Conservation (phyloP, 2,113 vertebrate genomes). For the Lagopus leucura region DNA sequence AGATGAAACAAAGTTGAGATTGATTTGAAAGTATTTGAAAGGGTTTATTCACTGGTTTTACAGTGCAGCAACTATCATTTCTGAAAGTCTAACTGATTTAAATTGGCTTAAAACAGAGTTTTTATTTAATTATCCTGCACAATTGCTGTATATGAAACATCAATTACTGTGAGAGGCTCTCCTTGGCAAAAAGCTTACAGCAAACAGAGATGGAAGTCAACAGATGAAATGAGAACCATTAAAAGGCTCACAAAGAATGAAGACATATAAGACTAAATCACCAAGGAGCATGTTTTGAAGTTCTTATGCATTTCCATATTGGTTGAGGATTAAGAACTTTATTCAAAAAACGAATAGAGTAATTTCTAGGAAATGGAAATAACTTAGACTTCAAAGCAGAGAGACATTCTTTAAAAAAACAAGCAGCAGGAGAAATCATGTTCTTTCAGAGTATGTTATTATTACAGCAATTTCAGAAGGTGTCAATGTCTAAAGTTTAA, state of each 20-base stretch:
- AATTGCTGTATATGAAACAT: slow-evolving; percentile 24
- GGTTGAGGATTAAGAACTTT: neutral
- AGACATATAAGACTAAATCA: neutral
- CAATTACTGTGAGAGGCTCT: slow-evolving; percentile 26
- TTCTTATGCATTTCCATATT: neutral
- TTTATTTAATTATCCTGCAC: slow-evolving; percentile 51
- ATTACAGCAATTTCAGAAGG: neutral
- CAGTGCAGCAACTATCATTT: slow-evolving; percentile 11
- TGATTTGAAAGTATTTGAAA: slow-evolving; percentile 44
- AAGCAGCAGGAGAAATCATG: neutral
- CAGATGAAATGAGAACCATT: neutral
- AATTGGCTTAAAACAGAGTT: slow-evolving; percentile 47
- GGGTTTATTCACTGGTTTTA: neutral
- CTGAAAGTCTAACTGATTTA: slow-evolving; percentile 31
- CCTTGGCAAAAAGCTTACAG: slow-evolving; percentile 4
- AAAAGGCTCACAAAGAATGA: neutral
- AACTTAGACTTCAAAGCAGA: slow-evolving; percentile 1
- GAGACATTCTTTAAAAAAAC: neutral
- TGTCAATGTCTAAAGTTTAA: neutral
- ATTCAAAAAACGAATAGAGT: neutral
- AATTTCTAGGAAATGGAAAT: slow-evolving; percentile 15
- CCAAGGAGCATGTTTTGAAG: slow-evolving; percentile 14
- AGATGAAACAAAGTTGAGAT: slow-evolving; percentile 51
- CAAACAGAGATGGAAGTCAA: neutral
- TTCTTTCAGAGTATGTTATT: neutral